These are phyloP conservation scores for Petrocephalus microphthalmus DNA, from an alignment of 2,113 vertebrate species.

Conservation along the genomic window DNA sequence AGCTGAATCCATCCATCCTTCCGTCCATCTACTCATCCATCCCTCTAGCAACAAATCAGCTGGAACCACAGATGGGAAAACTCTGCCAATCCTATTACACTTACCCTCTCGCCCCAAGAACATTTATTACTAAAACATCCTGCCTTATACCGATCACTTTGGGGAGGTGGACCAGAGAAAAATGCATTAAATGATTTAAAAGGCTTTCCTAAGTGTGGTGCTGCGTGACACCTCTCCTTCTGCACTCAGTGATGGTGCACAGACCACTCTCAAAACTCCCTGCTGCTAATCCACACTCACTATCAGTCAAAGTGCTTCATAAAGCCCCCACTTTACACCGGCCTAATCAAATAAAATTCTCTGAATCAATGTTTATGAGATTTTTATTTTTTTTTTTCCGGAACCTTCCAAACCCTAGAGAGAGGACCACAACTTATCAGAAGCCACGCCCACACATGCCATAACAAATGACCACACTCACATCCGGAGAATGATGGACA, in stretches of 20 bases:
- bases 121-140: not conserved
- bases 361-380: slow-evolving; percentile 15
- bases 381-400: not conserved
- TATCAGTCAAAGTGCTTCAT: slow-evolving; percentile 1
- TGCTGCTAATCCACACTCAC: not conserved
- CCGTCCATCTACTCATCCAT: not conserved
- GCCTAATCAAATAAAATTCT: slow-evolving; percentile 17
- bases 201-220: slow-evolving; percentile 12
- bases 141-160: not conserved
- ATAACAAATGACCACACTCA: slow-evolving; percentile 5
- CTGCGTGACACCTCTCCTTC: not conserved
- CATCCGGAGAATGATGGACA: not conserved
- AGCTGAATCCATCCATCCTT: not conserved
- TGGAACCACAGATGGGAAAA: not conserved
- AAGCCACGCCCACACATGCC: not conserved
- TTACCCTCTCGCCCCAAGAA: not conserved
- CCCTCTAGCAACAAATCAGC: not conserved
- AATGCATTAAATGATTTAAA: slow-evolving; percentile 11
- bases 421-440: not conserved
- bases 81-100: not conserved
- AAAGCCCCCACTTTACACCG: slow-evolving; percentile 16
- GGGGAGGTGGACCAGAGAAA: not conserved
- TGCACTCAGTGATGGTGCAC: slow-evolving; percentile 4
- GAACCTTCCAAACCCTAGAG: not conserved
- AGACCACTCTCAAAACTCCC: not conserved